Evolutionary conservation across 2,113 vertebrate genomes (phyloP).

Genomic region (Cyprinodon brontotheroides): DNA sequence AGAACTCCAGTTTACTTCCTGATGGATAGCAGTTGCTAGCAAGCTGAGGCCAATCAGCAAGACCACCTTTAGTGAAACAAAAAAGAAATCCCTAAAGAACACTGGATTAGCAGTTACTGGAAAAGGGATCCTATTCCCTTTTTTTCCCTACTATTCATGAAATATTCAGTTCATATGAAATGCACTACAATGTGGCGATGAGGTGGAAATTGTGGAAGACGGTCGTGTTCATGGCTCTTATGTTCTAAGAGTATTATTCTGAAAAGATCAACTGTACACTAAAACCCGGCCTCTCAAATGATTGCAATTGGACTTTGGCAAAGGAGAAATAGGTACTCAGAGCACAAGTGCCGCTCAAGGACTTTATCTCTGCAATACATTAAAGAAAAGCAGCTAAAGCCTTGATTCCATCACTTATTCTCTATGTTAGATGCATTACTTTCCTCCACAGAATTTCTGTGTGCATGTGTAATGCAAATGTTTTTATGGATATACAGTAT

Average conservation of each 20-base stretch:
- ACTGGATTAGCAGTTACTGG: neutral
- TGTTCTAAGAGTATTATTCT: conserved; percentile 41
- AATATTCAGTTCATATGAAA: conserved; percentile 35
- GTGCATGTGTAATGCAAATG: conserved; percentile 14
- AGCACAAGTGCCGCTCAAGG: conserved; percentile 63
- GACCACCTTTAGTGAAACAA: conserved; percentile 27
- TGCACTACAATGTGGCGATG: conserved; percentile 9
- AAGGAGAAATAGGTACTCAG: conserved; percentile 25
- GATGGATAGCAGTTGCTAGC: conserved; percentile 57
- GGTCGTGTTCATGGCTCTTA: conserved; percentile 22
- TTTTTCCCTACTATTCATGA: conserved; percentile 22
- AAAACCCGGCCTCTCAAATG: conserved; percentile 57
- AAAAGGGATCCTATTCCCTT: conserved; percentile 21
- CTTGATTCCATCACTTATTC: conserved; percentile 47
- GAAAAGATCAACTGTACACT: conserved; percentile 48
- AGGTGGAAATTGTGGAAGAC: conserved; percentile 11
- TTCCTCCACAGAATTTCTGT: conserved; percentile 24
- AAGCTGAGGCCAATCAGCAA: conserved; percentile 28
- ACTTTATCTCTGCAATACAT: conserved; percentile 57
- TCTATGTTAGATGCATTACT: conserved; percentile 19
- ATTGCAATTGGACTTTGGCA: conserved; percentile 36
- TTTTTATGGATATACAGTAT: neutral
- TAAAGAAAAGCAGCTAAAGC: conserved; percentile 57
- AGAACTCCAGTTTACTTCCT: conserved; percentile 44
- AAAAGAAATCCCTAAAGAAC: neutral